Evolutionary conservation across 2,797 vertebrate species (phyloP).

Genomic region (Ctenopoma kingsleyae): DNA sequence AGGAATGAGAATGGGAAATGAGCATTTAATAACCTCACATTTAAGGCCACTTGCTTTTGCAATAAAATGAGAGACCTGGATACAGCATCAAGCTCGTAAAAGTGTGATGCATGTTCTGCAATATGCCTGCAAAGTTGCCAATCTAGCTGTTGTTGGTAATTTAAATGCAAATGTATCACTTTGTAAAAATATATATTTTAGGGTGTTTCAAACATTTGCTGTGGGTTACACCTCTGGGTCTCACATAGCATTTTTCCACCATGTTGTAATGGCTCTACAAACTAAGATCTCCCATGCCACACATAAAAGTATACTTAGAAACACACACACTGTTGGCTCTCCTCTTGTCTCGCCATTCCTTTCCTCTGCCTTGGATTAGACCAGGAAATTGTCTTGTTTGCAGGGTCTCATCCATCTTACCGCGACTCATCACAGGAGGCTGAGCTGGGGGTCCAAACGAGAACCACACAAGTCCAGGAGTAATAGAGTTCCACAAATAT

Average conservation of each 20-base stretch:
- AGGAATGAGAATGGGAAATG: conserved; percentile 15
- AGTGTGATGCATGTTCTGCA: too few relatives aligned
- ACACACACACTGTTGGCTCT: conserved; percentile 18
- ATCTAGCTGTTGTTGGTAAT: too few relatives aligned
- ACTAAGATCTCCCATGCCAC: background rate
- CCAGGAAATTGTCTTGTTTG: conserved; percentile 76
- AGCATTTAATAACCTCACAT: conserved; percentile 2
- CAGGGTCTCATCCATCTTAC: conserved; percentile 63
- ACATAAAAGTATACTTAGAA: conserved; percentile 11
- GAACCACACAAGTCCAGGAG: background rate
- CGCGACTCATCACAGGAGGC: conserved; percentile 42
- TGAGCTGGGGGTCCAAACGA: conserved; percentile 32
- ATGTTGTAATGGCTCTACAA: too few relatives aligned
- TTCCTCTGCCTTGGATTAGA: conserved; percentile 61
- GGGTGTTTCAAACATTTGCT: too few relatives aligned
- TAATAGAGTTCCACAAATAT: conserved; percentile 16
- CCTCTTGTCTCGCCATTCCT: conserved; percentile 32
- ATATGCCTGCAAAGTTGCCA: too few relatives aligned
- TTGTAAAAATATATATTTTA: too few relatives aligned
- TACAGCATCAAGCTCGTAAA: too few relatives aligned
- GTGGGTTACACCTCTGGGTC: too few relatives aligned
- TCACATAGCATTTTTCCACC: too few relatives aligned
- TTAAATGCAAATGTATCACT: too few relatives aligned
- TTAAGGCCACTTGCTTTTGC: background rate
- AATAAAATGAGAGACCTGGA: too few relatives aligned